Evolutionary conservation across 2,113 vertebrate species (phyloP), one percentile per base, ranked within the genome.

Genomic region (Opisthocomus hoazin): DNA sequence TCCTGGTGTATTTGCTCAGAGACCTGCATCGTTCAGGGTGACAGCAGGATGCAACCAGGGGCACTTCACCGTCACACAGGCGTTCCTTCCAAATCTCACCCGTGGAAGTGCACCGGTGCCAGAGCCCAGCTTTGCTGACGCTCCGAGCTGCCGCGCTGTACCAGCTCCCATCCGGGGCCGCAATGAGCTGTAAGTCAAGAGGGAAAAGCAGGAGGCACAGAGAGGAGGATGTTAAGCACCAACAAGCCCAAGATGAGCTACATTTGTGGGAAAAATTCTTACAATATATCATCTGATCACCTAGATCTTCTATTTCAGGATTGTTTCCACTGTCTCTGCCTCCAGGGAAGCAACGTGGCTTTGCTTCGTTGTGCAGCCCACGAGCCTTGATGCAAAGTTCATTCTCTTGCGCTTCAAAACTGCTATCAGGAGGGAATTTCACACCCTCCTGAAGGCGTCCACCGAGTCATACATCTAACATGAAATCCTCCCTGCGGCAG

Each of bases 81-180:
- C 15, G 15, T 1, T 70, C 54, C 83, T 61, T 61, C 79, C 36
- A 4, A 1, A 10, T 1, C 1, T 4, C 29, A 43, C 60, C 5
- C 1, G 0, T 2, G n/a, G 60, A 19, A 73, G 64, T 2, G 3
- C 32, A 13, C 0, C 2, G 2, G 8, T 2, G 71, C 16, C 0
- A 2, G 50, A 46, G 22, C 1, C 51, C 87, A 29, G 82, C 82
- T 48, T 2, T 45, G 58, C 66, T 15, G 43, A 16, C 30, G 23
- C 45, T 20, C 68, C 39, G 9, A 30, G 32, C 37, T 9, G n/a
- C 29, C 29, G 4, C 0, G 12, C 26, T 39, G 15, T 17, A 57
- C 1, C 37, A 21, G 73, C 58, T 74, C 36, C 73, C 10, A 39
- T 0, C 27, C 1, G 1, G 29, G 20, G 18, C 83, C 68, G 37